Conservation (phyloP, 64 coral and sea anemone species). For the Dendronephthya gigantea region DNA sequence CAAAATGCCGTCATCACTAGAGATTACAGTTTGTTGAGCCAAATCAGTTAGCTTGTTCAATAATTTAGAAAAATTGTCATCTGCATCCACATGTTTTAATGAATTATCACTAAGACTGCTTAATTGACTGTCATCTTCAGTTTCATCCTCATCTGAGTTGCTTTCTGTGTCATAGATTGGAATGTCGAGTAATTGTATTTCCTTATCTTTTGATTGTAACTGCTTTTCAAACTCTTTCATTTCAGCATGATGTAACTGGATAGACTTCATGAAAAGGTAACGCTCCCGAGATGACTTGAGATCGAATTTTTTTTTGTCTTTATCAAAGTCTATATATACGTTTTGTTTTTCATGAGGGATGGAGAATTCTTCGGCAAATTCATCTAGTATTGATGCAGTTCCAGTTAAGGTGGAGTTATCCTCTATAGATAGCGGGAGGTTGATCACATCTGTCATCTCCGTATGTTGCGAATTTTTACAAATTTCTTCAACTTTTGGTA, state of each 20-base stretch:
- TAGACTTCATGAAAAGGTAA: neutral
- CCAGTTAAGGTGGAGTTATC: conserved; percentile 15
- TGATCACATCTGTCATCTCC: neutral
- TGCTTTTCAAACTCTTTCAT: neutral
- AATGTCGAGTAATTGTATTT: neutral
- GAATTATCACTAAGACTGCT: neutral
- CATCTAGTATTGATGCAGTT: neutral
- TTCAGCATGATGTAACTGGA: conserved; percentile 1
- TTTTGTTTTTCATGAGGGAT: neutral
- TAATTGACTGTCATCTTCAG: neutral
- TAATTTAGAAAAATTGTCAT: neutral
- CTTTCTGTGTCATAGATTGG: neutral
- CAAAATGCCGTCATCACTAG: neutral
- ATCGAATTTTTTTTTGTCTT: neutral
- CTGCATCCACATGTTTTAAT: neutral
- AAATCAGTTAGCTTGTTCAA: neutral
- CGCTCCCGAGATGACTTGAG: neutral
- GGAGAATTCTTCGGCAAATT: neutral
- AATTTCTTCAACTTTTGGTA: neutral
- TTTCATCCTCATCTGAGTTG: neutral
- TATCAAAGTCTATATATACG: neutral
- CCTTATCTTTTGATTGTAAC: neutral
- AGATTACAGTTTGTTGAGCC: neutral
- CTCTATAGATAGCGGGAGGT: neutral
- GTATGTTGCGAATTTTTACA: neutral